These are phyloP conservation scores for Andricus quercusramuli DNA, from an alignment of 2,888 invertebrate genomes.

Conservation along the genomic window DNA sequence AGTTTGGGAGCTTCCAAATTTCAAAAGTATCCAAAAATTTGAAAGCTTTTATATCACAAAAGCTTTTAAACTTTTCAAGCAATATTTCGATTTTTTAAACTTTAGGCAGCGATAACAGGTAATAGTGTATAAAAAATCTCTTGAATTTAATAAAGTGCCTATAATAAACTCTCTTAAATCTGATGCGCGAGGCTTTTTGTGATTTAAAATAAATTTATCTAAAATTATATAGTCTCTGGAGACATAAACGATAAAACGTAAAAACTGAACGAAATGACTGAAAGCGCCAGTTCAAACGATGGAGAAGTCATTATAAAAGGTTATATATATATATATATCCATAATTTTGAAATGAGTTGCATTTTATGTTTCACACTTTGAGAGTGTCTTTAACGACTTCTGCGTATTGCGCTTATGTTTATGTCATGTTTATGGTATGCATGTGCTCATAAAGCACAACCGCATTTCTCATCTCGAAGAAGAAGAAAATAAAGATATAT, in stretches of 20 bases:
- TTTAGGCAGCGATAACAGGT: too few relatives aligned
- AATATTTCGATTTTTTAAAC: too few relatives aligned
- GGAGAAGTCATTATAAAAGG: background rate
- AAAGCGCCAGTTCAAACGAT: background rate
- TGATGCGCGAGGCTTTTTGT: background rate
- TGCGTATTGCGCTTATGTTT: background rate
- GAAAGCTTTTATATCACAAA: too few relatives aligned
- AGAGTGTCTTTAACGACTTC: background rate
- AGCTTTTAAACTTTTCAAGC: too few relatives aligned
- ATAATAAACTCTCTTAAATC: background rate
- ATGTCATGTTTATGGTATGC: constrained; percentile 1
- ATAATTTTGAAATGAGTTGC: constrained; percentile 1
- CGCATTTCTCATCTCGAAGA: constrained; percentile 2
- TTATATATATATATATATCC: background rate
- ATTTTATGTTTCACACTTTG: background rate
- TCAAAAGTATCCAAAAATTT: too few relatives aligned
- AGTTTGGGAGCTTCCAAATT: too few relatives aligned
- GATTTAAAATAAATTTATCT: background rate
- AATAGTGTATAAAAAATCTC: too few relatives aligned
- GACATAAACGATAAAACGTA: background rate
- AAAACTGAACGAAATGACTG: background rate
- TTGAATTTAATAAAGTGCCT: background rate
- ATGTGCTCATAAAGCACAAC: background rate
- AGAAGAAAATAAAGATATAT: background rate
- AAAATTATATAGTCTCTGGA: background rate